Conservation (phyloP, 2,888 invertebrate species). For the Hipparchia sbordonii region DNA sequence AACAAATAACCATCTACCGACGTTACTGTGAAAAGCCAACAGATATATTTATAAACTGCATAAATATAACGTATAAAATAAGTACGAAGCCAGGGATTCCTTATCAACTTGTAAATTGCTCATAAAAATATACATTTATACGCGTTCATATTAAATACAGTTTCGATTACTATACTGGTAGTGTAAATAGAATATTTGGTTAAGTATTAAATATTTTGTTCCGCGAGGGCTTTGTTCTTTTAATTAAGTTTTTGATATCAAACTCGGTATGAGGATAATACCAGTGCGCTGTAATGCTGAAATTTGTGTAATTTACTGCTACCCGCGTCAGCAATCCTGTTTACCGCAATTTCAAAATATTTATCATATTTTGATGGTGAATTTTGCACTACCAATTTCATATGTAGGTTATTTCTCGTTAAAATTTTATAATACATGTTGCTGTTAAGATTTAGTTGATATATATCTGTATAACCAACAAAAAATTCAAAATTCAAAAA, state of each 20-base stretch:
- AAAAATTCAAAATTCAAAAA: too few relatives aligned
- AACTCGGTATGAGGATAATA: conserved; percentile 8
- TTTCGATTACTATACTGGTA: too few relatives aligned
- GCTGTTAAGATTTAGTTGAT: not conserved
- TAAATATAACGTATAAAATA: too few relatives aligned
- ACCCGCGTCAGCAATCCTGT: not conserved
- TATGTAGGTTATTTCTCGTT: not conserved
- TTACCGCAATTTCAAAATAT: conserved; percentile 3
- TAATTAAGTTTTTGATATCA: conserved; percentile 15
- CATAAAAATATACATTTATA: too few relatives aligned
- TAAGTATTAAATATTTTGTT: not conserved
- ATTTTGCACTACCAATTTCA: not conserved
- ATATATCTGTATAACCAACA: too few relatives aligned
- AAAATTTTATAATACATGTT: not conserved
- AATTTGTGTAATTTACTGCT: conserved; percentile 19
- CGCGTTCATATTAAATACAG: too few relatives aligned
- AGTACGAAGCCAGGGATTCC: too few relatives aligned
- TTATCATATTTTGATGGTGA: conserved; percentile 12
- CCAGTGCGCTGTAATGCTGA: conserved; percentile 7
- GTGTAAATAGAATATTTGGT: too few relatives aligned
- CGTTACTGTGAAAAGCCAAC: too few relatives aligned
- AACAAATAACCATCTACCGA: too few relatives aligned
- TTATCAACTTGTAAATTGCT: too few relatives aligned
- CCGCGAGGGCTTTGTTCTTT: conserved; percentile 5
- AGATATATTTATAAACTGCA: too few relatives aligned